Evolutionary conservation across 2,797 vertebrate genomes (phyloP), one percentile per base, ranked within the genome.

Genomic region (Gouania willdenowi): DNA sequence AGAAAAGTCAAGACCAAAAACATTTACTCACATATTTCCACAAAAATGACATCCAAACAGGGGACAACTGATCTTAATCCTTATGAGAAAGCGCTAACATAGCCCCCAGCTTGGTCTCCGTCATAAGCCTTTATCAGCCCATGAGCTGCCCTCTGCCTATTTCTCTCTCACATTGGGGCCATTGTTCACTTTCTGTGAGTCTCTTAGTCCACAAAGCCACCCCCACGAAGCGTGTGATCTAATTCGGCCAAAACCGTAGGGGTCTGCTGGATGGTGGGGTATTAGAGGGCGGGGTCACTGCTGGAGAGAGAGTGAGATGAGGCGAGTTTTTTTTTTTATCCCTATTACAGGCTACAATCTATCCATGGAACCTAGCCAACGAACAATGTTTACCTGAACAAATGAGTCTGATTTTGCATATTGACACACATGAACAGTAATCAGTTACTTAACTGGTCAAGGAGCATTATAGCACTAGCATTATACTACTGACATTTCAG

Each of bases 221-320:
- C 75, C 83, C 79, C 84, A 77, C 79, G 3, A 43, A 79, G 81
- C 74, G 47, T 85, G 77, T 83, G 74, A 87, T 85, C 80, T 77
- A 82, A 85, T 87, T 81, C 45, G 32, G 66, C 61, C 67, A 33
- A 40, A 71, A 82, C 79, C 86, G 58, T 61, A 4, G 78, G 80
- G 84, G 80, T 71, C 17, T 36, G 66, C 74, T 63, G 57, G 58
- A 52, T 27, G 8, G 21, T 21, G 6, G 25, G 67, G 56, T 24
- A 13, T n/a, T 7, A n/a, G 56, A 25, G 25, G 43, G 64, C 2
- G 58, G 67, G 42, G 25, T 37, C 21, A 21, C 22, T 31, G 24
- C 25, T 33, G 24, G 4, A 5, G 12, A 26, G 17, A 27, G 12
- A 26, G 17, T 27, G 32, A 20, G 22, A 30, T 40, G 45, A 37